These are phyloP conservation scores for Aelia acuminata DNA, from an alignment of 2,888 invertebrate species.

Conservation along the genomic window DNA sequence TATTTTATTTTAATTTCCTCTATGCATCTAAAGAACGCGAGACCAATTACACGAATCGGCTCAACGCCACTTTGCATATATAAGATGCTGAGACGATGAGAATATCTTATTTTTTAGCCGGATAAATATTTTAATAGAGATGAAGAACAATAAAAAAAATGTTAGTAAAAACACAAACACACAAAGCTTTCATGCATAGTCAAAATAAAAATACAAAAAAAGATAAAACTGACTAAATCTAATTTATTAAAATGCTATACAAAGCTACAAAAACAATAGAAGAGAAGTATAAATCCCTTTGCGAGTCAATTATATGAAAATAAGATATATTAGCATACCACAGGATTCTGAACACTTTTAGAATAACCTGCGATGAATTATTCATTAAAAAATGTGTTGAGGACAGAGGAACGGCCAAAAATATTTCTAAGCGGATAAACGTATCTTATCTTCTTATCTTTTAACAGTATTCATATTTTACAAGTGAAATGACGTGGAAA, in stretches of 20 bases:
- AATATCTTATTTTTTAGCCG: background rate
- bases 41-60: background rate
- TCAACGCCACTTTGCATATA: background rate
- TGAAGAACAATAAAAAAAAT: background rate
- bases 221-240: background rate
- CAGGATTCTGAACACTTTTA: background rate
- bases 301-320: conserved; percentile 20
- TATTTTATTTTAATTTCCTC: background rate
- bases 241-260: background rate
- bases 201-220: background rate
- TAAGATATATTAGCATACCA: background rate
- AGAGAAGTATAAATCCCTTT: background rate
- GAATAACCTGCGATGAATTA: background rate
- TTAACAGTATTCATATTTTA: background rate
- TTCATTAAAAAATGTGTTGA: conserved; percentile 23
- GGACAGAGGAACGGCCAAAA: background rate
- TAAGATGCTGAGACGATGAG: background rate
- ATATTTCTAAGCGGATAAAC: background rate
- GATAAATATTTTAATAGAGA: background rate
- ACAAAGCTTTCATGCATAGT: background rate
- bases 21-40: background rate
- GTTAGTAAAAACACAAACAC: background rate
- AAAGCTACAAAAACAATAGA: conserved; percentile 3
- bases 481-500: no score
- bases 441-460: background rate